Conservation (phyloP, 2,888 invertebrate genomes). For the Chloroclystis v-ata region DNA sequence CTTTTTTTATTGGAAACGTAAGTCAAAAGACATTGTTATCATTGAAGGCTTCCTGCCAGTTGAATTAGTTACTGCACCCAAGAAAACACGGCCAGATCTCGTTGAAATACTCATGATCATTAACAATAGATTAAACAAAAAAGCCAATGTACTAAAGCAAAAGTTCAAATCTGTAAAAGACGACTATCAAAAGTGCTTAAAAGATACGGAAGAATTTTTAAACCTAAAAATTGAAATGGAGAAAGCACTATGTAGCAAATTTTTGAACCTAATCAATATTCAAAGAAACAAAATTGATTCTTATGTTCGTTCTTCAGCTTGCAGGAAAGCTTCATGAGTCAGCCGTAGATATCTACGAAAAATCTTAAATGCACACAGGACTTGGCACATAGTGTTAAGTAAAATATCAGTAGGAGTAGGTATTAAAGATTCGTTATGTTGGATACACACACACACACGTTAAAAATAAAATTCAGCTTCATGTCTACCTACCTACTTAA, state of each 20-base stretch:
- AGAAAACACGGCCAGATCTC: slow-evolving; percentile 42
- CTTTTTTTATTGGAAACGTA: slow-evolving; percentile 63
- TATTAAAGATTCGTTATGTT: too few species aligned
- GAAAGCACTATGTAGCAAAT: slow-evolving; percentile 52
- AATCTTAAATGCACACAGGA: too few species aligned
- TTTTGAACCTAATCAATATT: slow-evolving; percentile 42
- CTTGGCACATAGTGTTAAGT: too few species aligned
- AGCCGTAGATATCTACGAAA: too few species aligned
- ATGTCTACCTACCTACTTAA: too few species aligned
- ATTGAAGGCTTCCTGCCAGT: slow-evolving; percentile 62
- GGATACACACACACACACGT: too few species aligned
- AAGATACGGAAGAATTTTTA: slow-evolving; percentile 59
- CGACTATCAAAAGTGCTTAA: slow-evolving; percentile 52
- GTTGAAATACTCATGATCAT: slow-evolving; percentile 48
- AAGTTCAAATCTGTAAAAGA: slow-evolving; percentile 40
- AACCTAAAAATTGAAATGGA: slow-evolving; percentile 62
- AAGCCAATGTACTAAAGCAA: slow-evolving; percentile 33
- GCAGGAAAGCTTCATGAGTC: too few species aligned
- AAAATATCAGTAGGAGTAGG: too few species aligned
- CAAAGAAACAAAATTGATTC: slow-evolving; percentile 32
- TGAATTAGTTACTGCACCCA: slow-evolving; percentile 40
- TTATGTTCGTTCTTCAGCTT: background rate
- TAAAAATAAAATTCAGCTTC: too few species aligned
- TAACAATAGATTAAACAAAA: slow-evolving; percentile 46
- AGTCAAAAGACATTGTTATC: slow-evolving; percentile 34